Conservation (phyloP, 2,888 invertebrate genomes). For the Neelides folsomi region DNA sequence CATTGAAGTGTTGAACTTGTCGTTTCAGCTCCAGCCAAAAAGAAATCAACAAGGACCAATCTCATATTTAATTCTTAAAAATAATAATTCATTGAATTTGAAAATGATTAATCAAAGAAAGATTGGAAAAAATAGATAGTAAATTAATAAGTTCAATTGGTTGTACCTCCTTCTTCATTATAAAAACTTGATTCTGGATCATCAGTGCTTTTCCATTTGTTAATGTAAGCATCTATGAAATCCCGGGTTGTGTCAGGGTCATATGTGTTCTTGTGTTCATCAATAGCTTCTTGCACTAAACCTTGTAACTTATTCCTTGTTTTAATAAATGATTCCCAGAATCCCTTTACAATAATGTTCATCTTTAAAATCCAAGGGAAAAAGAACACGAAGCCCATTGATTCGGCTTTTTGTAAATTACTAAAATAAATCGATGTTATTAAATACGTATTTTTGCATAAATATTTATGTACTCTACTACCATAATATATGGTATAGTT, state of each 20-base stretch:
- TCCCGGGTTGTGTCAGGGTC: conserved; percentile 22
- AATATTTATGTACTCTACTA: no score
- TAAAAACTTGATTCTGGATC: conserved; percentile 30
- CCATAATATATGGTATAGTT: background rate
- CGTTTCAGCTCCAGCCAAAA: conserved; percentile 33
- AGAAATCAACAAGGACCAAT: conserved; percentile 27
- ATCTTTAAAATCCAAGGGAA: conserved; percentile 28
- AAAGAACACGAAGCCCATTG: conserved; percentile 26
- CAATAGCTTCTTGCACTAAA: conserved; percentile 17
- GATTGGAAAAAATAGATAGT: background rate
- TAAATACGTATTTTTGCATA: no score
- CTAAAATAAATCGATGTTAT: conserved; percentile 12
- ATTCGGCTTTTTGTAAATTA: conserved; percentile 25
- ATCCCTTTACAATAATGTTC: conserved; percentile 27
- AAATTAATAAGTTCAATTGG: background rate
- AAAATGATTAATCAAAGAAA: background rate
- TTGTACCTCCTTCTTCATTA: conserved; percentile 27
- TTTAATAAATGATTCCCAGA: conserved; percentile 25
- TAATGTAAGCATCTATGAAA: conserved; percentile 28
- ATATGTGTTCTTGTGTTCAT: conserved; percentile 26
- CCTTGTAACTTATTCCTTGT: conserved; percentile 26
- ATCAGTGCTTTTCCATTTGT: conserved; percentile 19
- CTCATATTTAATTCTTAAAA: conserved; percentile 29
- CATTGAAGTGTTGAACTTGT: conserved; percentile 26
- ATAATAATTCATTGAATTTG: background rate